Base-by-base conservation (phyloP, 2,113 vertebrate genomes). In the Saimiri boliviensis region DNA sequence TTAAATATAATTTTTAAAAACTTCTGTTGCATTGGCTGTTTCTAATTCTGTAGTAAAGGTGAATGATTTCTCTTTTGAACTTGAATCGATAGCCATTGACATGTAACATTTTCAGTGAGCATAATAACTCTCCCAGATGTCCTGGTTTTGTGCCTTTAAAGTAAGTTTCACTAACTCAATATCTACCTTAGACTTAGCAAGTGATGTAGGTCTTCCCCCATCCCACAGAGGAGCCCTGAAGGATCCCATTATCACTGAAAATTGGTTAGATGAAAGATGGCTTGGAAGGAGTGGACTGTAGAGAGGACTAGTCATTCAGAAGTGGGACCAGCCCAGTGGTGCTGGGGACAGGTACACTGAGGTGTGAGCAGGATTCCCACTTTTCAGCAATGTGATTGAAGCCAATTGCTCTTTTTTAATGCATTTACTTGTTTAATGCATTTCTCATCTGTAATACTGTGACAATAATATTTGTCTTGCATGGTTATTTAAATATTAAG, bases 1-100 rank as follows among this genome's bases (percentile, higher is more conserved):
- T 99, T 99, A 99, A 99, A 99, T 99, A 99, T 98, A 99, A 99
- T 99, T 99, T 99, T 99, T 98, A 99, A 99, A 99, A 98, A 98
- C 95, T 92, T 79, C 98, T 97, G 97, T 98, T 47, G 95, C 98
- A 98, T 95, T 94, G 52, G 97, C 96, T 97, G 37, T 94, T 97
- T 97, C 85, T 95, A 85, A 96, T 98, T 96, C 94, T 98, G n/a
- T 88, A 76, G 10, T 95, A 76, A 97, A 70, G 60, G 23, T 49
- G 86, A 93, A 74, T 77, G 49, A 40, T 77, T 35, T 96, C 86
- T 32, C 58, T 49, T 68, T 90, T 79, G 81, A 85, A 68, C 68
- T 93, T 86, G 89, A 96, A 90, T 35, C 30, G 45, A 35, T 37
- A 20, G 42, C 23, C n/a, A 56, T 71, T 95, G 91, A 66, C 79